Base-by-base conservation (phyloP, 2,888 invertebrate species). In the Aphodius granarius region DNA sequence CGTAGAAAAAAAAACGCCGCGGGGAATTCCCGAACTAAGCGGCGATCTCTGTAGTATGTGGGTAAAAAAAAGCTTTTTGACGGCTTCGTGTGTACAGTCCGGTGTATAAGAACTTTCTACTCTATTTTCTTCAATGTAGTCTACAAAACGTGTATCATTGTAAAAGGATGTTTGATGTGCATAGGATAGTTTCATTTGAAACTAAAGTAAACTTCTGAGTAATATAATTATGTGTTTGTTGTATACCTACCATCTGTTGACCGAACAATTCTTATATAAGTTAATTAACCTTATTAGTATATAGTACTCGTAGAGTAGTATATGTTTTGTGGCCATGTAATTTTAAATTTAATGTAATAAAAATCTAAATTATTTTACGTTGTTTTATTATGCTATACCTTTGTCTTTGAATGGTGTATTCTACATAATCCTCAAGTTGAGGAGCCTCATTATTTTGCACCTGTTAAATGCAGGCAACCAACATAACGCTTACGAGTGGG, bases 241-340 rank as follows among this genome's bases (percentile, higher is more conserved):
- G 68, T 68, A 68, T 20, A 68, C 68, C 68, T 68, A 68, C 68
- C 68, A 68, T 68, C 68, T 21, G 68, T 43, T 43, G 43, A 20
- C 22, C 68, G 68, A 68, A 20, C 66, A 75, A 74, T 64, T 77
- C 75, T 70, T 72, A 70, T 75, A n/a, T n/a, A 76, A 66, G 63
- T 77, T 73, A 75, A 74, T 65, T 43, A 63, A 63, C n/a, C 22
- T 68, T 68, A 68, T 20, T 68, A 66, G 20, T 66, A 68, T 19
- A 5, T 77, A 75, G 75, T 66, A 77, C 81, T 84, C 85, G 84
- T 82, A 81, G 85, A 85, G 85, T 84, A 84, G 84, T 86, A 85
- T 86, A 86, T 87, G 86, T 87, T 87, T 87, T 87, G 87, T 87
- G 87, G 87, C 87, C 87, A 87, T 87, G 87, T 87, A 87, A 87